These are phyloP conservation scores for Odontomachus brunneus DNA, from an alignment of 1,140 invertebrate genomes.

Conservation along the genomic window DNA sequence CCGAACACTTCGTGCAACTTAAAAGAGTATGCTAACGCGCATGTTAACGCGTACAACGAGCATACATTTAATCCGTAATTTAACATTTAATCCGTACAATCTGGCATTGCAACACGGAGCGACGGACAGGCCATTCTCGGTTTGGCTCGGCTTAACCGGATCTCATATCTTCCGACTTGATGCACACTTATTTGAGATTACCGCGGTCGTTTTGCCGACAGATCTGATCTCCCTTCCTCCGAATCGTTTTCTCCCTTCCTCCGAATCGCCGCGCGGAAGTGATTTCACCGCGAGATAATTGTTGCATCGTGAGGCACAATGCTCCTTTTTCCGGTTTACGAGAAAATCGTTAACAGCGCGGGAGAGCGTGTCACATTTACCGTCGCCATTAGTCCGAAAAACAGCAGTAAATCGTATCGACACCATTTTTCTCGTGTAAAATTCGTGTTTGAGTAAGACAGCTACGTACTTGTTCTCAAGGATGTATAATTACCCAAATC, in stretches of 20 bases:
- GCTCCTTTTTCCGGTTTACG: conserved; percentile 21
- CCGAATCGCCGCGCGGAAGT: conserved; percentile 18
- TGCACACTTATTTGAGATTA: conserved; percentile 26
- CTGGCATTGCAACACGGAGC: neutral
- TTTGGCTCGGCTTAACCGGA: conserved; percentile 17
- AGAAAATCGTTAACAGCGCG: conserved; percentile 21
- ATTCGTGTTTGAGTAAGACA: too few relatives aligned
- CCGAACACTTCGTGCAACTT: neutral
- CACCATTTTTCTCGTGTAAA: neutral
- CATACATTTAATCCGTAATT: neutral
- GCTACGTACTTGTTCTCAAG: too few relatives aligned
- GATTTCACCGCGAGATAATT: conserved; percentile 40
- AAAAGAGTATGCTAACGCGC: conserved; percentile 10
- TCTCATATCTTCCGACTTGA: conserved; percentile 22
- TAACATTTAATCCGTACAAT: conserved; percentile 30
- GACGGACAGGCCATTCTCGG: neutral
- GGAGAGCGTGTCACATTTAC: conserved; percentile 16
- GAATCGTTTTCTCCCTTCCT: conserved; percentile 10
- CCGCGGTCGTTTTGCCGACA: conserved; percentile 18
- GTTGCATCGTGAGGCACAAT: conserved; percentile 23
- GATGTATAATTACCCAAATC: too few relatives aligned
- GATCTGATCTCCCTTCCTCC: conserved; percentile 21
- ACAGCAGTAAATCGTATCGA: neutral
- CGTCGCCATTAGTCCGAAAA: neutral
- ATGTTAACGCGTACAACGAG: too few relatives aligned